Evolutionary conservation across 2,888 invertebrate species (phyloP), one percentile per base, ranked within the genome.

Genomic region (Archips crataeganus): DNA sequence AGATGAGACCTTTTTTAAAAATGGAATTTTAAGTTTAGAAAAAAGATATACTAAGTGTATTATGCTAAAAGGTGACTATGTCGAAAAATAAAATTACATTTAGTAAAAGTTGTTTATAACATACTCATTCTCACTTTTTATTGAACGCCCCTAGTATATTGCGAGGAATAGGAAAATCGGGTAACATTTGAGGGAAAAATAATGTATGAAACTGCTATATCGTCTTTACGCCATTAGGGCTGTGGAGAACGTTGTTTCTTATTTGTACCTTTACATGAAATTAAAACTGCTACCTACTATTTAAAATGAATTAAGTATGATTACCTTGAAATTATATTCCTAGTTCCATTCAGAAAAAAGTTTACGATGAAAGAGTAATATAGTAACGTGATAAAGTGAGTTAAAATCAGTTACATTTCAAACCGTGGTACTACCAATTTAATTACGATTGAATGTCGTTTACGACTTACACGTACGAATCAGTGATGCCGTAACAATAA

Each of bases 401-500:
- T 11, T 32, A 4, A 32, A 32, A 32, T 3, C 23, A 8, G 23
- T 54, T 1, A 32, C 11, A 32, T 3, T 32, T 57, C 32, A 4
- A 54, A 34, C 42, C 32, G 63, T 13, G 32, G 68, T 59, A 63
- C 23, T 63, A 45, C n/a, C 42, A 23, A 67, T 2, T 62, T 3
- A 36, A 57, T 54, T 63, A 57, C 57, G 68, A 68, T 39, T 36
- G 36, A 34, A 67, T 42, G n/a, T 34, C 45, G 42, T 51, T 45
- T 57, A 36, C 23, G 15, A 49, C 49, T 49, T 39, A 66, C 15
- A 42, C 9, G 39, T 42, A n/a, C 39, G 9, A 8, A 45, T 63
- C 63, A 57, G 47, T 59, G 32, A 39, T 36, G 61, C 13, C 36
- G 34, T 51, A 39, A 39, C 72, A 73, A 23, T 68, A 57, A 59